phyloP scores from a whole-genome alignment of 2,888 invertebrate species.

The Heliconius ethilla region DNA sequence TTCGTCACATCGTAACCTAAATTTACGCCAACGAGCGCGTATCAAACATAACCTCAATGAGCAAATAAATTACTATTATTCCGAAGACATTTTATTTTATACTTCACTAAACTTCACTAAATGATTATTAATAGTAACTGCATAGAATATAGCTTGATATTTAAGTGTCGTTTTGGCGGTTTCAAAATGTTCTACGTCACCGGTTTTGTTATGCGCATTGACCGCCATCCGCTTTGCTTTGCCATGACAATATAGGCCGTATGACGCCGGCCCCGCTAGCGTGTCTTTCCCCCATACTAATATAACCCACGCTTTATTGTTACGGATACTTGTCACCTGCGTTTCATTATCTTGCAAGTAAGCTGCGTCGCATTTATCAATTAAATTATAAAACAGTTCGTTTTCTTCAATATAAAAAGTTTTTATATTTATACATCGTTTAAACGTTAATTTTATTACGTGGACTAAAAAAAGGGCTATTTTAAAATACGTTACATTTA shows the following conservation, averaged over 20 bases:
- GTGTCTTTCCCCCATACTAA: conserved; percentile 70
- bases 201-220: conserved; percentile 68
- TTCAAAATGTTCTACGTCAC: conserved; percentile 56
- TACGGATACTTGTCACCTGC: conserved; percentile 76
- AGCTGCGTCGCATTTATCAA: conserved; percentile 55
- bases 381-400: conserved; percentile 55
- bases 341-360: conserved; percentile 64
- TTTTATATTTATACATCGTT: too few species aligned
- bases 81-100: conserved; percentile 16
- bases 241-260: conserved; percentile 70
- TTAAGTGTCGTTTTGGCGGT: conserved; percentile 51
- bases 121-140: conserved; percentile 33
- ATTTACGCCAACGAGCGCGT: conserved; percentile 50
- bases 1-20: conserved; percentile 57
- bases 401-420: not conserved
- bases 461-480: too few species aligned
- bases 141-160: conserved; percentile 23
- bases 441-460: not conserved
- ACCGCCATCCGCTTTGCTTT: conserved; percentile 69
- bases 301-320: conserved; percentile 76
- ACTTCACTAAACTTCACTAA: conserved; percentile 30
- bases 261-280: conserved; percentile 63
- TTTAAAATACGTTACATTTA: not conserved
- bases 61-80: conserved; percentile 39
- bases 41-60: conserved; percentile 42